Base-by-base conservation (phyloP, 2,797 vertebrate genomes). In the Gymnopithys bicolor region DNA sequence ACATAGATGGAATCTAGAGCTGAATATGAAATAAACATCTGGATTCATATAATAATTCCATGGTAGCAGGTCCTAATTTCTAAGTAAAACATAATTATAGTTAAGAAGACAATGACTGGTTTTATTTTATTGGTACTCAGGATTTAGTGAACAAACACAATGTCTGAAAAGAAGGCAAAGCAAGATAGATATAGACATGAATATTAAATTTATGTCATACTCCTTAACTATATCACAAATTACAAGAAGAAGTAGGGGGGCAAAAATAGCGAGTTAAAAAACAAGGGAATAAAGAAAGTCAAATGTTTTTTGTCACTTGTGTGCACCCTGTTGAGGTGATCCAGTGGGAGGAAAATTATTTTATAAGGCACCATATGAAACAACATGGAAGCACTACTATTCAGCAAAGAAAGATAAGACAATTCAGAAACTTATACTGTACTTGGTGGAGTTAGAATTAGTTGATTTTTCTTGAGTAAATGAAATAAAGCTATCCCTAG, bases 161-260 rank as follows among this genome's bases (percentile, higher is more conserved):
- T 19, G 22, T 48, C 32, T 76, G 33, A 83, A 85, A 87, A 62
- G 16, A 63, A 71, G 53, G 8, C 24, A 85, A 79, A 87, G 7
- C 9, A 32, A 10, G 4, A 7, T 16, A 19, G 35, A 43, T 35
- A 84, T 62, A 68, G 59, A 60, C 11, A 45, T 28, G 53, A 71
- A 56, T 32, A 63, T 2, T 39, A 49, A 51, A 18, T 32, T 70
- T 58, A 3, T 58, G n/a, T 8, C 16, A 32, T 7, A 64, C 33
- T 37, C 4, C 11, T 73, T 76, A 75, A 66, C 16, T 79, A 4
- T 51, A 69, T 35, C 10, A 66, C 3, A 69, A 76, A 69, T 49
- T 4, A 21, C 5, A 78, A 63, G 48, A 75, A 55, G 13, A 33
- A 32, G 4, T 4, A 17, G 5, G 8, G 3, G 3, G 5, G 1